Percentiles rank a stretch among this genome's conserved stretches.
phyloP scores from a whole-genome alignment of 2,888 invertebrate species.

The Criorhina ranunculi region DNA sequence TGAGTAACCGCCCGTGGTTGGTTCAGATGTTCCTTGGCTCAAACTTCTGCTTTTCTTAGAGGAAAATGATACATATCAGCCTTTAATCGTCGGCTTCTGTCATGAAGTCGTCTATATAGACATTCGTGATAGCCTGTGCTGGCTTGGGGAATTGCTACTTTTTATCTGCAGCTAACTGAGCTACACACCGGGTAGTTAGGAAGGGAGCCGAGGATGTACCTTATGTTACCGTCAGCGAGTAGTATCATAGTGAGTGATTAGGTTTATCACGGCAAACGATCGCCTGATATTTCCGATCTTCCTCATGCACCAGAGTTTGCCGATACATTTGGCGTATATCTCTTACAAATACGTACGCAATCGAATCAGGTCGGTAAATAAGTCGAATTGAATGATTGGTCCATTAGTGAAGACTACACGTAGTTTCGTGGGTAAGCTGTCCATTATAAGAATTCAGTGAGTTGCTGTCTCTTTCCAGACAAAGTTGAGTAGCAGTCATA shows the following conservation, averaged over 20 bases:
- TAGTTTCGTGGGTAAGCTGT: constrained; percentile 78
- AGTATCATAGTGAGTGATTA: neutral
- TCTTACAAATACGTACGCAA: too few species aligned
- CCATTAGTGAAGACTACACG: constrained; percentile 61
- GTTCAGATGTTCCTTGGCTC: too few species aligned
- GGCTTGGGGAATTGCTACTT: neutral
- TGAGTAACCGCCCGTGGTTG: too few species aligned
- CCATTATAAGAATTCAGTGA: too few species aligned
- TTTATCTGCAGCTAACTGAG: neutral
- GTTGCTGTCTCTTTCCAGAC: neutral
- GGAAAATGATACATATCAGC: too few species aligned
- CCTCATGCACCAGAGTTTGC: constrained; percentile 14
- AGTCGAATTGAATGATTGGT: constrained; percentile 75
- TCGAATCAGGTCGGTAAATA: constrained; percentile 54
- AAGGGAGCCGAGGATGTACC: too few species aligned
- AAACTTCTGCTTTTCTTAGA: too few species aligned
- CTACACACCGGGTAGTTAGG: too few species aligned
- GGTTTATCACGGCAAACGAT: neutral
- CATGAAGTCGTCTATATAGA: neutral
- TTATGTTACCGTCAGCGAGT: too few species aligned
- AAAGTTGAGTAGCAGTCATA: constrained; percentile 13
- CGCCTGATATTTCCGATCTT: neutral
- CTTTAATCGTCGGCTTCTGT: too few species aligned
- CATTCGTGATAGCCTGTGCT: neutral
- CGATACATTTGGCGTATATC: too few species aligned